phyloP scores from a whole-genome alignment of 2,888 invertebrate species.

The Sinelater perroti region DNA sequence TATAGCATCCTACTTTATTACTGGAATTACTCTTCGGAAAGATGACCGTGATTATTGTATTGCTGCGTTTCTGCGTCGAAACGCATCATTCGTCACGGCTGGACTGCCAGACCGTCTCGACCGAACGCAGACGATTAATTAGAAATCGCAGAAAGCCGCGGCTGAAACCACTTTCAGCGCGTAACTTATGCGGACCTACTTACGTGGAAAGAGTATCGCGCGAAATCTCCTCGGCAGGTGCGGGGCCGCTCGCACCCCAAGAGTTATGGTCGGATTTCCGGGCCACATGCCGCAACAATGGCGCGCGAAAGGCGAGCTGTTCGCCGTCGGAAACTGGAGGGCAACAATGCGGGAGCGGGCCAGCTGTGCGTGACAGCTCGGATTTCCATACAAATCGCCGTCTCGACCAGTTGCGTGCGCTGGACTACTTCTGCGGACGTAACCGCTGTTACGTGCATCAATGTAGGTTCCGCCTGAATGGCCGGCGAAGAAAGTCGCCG shows the following conservation, averaged over 20 bases:
- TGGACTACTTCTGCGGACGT: slow-evolving; percentile 19
- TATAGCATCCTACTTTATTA: too few species aligned
- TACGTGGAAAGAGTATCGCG: slow-evolving; percentile 10
- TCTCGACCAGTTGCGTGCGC: slow-evolving; percentile 23
- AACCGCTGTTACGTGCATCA: slow-evolving; percentile 7
- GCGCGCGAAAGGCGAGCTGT: background rate
- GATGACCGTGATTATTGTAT: too few species aligned
- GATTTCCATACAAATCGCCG: slow-evolving; percentile 29
- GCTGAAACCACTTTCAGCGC: slow-evolving; percentile 25
- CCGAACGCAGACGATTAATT: slow-evolving; percentile 7
- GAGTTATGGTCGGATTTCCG: slow-evolving; percentile 27
- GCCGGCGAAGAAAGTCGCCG: too few species aligned
- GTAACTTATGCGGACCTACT: slow-evolving; percentile 25
- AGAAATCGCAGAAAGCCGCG: slow-evolving; percentile 15
- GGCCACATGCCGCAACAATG: slow-evolving; percentile 19
- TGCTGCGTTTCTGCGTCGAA: too few species aligned
- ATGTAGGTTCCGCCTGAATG: background rate
- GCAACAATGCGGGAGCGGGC: slow-evolving; percentile 28
- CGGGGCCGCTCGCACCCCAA: background rate
- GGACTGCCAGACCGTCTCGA: too few species aligned
- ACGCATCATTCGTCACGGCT: too few species aligned
- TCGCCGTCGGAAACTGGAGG: background rate
- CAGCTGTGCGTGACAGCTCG: slow-evolving; percentile 28
- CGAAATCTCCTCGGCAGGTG: slow-evolving; percentile 8
- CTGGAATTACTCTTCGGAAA: background rate